Percentiles rank a stretch among this genome's conserved stretches.
phyloP scores from a whole-genome alignment of 2,888 invertebrate species.

The Drosophila flavopinicola region DNA sequence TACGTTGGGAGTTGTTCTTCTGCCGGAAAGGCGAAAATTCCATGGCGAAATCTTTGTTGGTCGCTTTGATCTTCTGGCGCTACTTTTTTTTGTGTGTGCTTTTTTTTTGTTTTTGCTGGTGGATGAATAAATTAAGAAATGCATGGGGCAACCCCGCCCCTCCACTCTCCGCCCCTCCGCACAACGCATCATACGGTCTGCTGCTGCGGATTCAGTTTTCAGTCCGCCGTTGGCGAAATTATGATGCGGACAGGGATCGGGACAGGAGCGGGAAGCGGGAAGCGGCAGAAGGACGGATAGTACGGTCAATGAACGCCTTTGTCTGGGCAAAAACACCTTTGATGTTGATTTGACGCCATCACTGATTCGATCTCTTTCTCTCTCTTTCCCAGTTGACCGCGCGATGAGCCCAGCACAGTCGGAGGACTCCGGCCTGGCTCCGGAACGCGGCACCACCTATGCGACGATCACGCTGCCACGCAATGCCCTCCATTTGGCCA shows the following conservation, averaged over 20 bases:
- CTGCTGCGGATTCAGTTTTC: conserved; percentile 8
- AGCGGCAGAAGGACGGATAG: no score
- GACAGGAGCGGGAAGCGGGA: not conserved
- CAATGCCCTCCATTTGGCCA: conserved; percentile 83
- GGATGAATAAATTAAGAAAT: conserved; percentile 65
- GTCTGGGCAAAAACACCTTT: conserved; percentile 56
- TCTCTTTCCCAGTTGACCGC: conserved; percentile 82
- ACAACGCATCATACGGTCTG: conserved; percentile 26
- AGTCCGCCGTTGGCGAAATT: conserved; percentile 41
- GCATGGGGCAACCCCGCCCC: conserved; percentile 14
- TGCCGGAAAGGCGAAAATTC: conserved; percentile 38
- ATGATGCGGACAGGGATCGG: conserved; percentile 1
- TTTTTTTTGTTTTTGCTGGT: conserved; percentile 12
- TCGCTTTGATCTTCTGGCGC: conserved; percentile 64
- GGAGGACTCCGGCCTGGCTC: conserved; percentile 84
- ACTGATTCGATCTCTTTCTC: conserved; percentile 12
- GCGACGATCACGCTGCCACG: conserved; percentile 84
- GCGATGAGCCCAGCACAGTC: conserved; percentile 85
- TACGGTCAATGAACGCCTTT: conserved; percentile 52
- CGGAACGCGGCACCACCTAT: conserved; percentile 84
- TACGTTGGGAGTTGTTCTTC: not conserved
- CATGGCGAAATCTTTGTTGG: conserved; percentile 23
- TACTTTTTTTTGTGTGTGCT: conserved; percentile 2
- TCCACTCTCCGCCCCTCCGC: not conserved
- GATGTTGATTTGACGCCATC: conserved; percentile 53